A percentile compares a stretch with the other conserved stretches of the same genome.
phyloP scores from a whole-genome alignment of 2,888 invertebrate genomes.

The Lypha dubia region DNA sequence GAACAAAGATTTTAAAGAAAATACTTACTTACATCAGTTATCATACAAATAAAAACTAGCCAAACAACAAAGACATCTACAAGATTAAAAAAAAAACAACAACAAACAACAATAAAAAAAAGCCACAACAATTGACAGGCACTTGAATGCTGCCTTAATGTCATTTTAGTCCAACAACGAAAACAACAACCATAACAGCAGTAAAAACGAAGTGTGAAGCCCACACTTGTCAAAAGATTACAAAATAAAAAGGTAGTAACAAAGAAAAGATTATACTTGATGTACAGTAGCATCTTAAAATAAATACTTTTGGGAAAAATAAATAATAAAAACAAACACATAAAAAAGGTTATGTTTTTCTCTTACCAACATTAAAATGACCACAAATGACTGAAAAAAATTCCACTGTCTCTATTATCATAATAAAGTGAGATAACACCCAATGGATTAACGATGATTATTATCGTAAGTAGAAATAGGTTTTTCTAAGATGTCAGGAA shows the following conservation, averaged over 20 bases:
- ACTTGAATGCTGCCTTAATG: conserved; percentile 70
- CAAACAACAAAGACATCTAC: conserved; percentile 7
- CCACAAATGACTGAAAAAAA: conserved; percentile 36
- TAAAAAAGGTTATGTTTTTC: conserved; percentile 15
- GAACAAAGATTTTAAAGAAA: conserved; percentile 36
- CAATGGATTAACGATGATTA: conserved; percentile 70
- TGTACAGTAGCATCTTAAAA: conserved; percentile 64
- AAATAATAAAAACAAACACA: conserved; percentile 34
- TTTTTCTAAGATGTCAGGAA: conserved; percentile 15
- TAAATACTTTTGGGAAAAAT: conserved; percentile 52
- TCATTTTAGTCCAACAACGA: conserved; percentile 62
- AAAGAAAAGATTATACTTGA: conserved; percentile 28
- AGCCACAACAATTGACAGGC: conserved; percentile 61
- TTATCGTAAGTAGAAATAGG: conserved; percentile 57
- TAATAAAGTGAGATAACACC: conserved; percentile 72
- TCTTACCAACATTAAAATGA: conserved; percentile 43
- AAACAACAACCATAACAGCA: conserved; percentile 56
- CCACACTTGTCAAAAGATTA: conserved; percentile 70
- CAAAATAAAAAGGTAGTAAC: conserved; percentile 50
- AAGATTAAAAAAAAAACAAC: conserved; percentile 12
- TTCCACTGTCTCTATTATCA: conserved; percentile 66
- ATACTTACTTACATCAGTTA: conserved; percentile 37
- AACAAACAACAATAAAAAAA: no score
- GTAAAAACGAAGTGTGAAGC: conserved; percentile 59
- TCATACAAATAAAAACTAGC: conserved; percentile 17